Evolutionary conservation across 2,113 vertebrate genomes (phyloP), one percentile per base, ranked within the genome.

Genomic region (Corythornis cristatus): DNA sequence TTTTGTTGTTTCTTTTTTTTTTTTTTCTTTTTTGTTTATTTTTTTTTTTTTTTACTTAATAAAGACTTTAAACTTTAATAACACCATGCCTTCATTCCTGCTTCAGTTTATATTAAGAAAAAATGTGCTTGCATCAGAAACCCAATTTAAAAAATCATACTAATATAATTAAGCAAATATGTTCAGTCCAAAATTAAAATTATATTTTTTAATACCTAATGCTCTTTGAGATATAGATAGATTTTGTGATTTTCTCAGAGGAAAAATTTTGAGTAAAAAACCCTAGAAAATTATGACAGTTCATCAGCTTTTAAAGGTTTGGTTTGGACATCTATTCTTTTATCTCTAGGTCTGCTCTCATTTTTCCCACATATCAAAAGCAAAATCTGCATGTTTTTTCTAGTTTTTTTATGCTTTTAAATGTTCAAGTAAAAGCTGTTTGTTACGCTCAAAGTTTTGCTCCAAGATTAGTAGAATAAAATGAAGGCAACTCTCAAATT

Each of bases 261-360:
- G 17, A 85, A 45, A 29, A 31, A 33, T 13, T 4, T 16, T 3
- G 3, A 3, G 11, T 18, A 3, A 1, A 20, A 18, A 15, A 12
- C 2, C 7, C 11, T 71, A 29, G 56, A 82, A 93, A 89, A 53
- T 79, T 3, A 25, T 67, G 25, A 46, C 19, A 67, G 46, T 43
- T 48, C 13, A 43, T 2, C 5, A 56, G 1, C 2, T 72, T 85
- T 78, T 56, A 75, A 81, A 74, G 15, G 48, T 77, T 83, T 66
- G 13, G 4, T n/a, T 31, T 53, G 67, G 40, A 23, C 33, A 46
- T 26, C 57, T 56, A 11, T 75, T 88, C 3, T 54, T 77, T 62
- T 66, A 8, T 81, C 28, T 60, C 40, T 62, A 71, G 53, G 19
- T 4, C 6, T 83, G 26, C 77, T 88, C 6, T 62, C 8, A 25